Evolutionary conservation across 2,113 vertebrate genomes (phyloP), one percentile per base, ranked within the genome.

Genomic region (Mesocricetus auratus): DNA sequence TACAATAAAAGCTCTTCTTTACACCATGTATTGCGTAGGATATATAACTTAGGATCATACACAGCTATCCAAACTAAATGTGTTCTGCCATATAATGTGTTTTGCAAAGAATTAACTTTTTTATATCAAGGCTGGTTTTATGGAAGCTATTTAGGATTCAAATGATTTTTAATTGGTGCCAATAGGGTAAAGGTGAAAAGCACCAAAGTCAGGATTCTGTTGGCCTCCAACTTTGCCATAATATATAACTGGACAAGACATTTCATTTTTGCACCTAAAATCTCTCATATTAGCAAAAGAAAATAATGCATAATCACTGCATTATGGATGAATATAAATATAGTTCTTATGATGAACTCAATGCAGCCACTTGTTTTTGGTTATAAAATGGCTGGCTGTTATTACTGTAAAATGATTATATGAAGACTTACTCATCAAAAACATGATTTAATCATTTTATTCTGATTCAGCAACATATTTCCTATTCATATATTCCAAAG

Each of bases 141-240:
- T 26, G 39, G 3, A 89, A 68, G 93, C n/a, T 39, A 60, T 85
- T 91, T 68, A 66, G 78, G 56, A 89, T 79, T 88, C 64, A 89
- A 68, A 88, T 5, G 53, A 89, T 39, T 85, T 73, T 68, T 94
- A 91, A 82, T 60, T 26, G 39, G 6, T 91, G 17, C 19, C 19
- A 91, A 31, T 45, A 74, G 15, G 83, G 11, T 9, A 68, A 17
- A 50, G 45, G 21, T 16, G 7, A 88, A 75, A 45, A 53, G 8
- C 22, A n/a, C 42, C 39, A 45, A n/a, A 60, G 47, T 31, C 53
- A 90, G 16, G 93, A 90, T n/a, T 87, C 36, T 78, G 8, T 45
- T 50, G 33, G 47, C 12, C 22, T 16, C 45, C 85, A 71, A 42
- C 21, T 24, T 87, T 36, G 31, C 53, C 85, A 50, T 42, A 50